A percentile compares a stretch with the other conserved stretches of the same genome.
phyloP scores from a whole-genome alignment of 2,888 invertebrate genomes.

The Amphiduros pacificus region DNA sequence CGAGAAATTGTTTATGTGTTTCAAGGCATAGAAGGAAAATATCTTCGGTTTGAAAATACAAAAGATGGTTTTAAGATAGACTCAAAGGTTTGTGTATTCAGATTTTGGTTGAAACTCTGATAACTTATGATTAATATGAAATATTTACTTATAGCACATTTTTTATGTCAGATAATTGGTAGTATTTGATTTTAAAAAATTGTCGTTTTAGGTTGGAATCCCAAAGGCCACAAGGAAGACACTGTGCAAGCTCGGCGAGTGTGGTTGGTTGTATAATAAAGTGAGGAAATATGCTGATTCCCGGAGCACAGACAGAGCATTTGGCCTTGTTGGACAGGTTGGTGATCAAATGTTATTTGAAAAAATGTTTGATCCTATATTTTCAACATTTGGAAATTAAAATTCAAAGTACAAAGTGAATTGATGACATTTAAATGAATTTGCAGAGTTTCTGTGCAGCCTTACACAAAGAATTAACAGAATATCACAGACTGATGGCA shows the following conservation, averaged over 20 bases:
- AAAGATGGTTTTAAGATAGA: conserved; percentile 51
- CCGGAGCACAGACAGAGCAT: conserved; percentile 66
- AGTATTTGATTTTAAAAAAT: no score
- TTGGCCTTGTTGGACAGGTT: conserved; percentile 60
- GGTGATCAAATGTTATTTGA: no score
- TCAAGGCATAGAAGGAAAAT: conserved; percentile 83
- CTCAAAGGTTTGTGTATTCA: conserved; percentile 37
- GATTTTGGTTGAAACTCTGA: no score
- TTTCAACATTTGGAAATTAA: no score
- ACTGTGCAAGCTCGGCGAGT: conserved; percentile 77
- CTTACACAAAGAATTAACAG: conserved; percentile 80
- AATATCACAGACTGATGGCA: conserved; percentile 86
- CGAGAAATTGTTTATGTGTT: conserved; percentile 80
- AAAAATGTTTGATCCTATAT: no score
- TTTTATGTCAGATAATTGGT: no score
- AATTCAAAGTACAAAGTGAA: no score
- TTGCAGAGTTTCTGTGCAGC: conserved; percentile 81
- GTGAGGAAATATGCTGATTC: conserved; percentile 79
- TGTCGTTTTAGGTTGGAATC: conserved; percentile 59
- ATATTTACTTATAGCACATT: no score
- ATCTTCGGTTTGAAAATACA: conserved; percentile 68
- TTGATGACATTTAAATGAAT: no score
- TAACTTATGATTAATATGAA: no score
- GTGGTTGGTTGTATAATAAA: conserved; percentile 83
- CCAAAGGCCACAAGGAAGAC: conserved; percentile 68